Evolutionary conservation across 2,113 vertebrate species (phyloP).

Genomic region (Pontoporia blainvillei): DNA sequence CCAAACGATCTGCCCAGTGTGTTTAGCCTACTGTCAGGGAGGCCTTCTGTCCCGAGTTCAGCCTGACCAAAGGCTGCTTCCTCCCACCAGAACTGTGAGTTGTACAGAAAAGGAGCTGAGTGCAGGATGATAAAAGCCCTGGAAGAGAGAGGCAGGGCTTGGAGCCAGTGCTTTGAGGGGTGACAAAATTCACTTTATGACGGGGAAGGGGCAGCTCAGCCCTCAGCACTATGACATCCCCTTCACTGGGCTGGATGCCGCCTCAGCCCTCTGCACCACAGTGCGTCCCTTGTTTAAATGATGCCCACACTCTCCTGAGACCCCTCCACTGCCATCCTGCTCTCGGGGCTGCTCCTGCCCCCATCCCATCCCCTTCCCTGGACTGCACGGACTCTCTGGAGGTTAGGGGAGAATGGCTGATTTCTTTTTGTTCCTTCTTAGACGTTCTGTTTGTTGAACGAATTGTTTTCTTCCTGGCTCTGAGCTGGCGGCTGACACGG

Average conservation of each 20-base stretch:
- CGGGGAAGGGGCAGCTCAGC: neutral
- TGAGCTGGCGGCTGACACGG: slow-evolving; percentile 36
- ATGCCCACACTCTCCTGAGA: neutral
- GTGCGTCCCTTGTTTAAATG: neutral
- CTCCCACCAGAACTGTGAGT: neutral
- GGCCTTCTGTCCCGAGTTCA: neutral
- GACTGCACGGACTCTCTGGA: neutral
- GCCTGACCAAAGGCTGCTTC: neutral
- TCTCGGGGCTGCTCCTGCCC: neutral
- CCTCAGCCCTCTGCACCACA: neutral
- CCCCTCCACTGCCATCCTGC: neutral
- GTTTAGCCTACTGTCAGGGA: neutral
- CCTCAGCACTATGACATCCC: neutral
- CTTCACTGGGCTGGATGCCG: rapidly evolving
- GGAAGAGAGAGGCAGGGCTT: neutral
- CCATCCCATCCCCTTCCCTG: too few species aligned
- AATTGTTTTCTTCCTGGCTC: slow-evolving; percentile 58
- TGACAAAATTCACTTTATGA: rapidly evolving
- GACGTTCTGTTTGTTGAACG: slow-evolving; percentile 72
- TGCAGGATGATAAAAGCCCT: rapidly evolving
- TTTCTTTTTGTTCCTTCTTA: slow-evolving; percentile 59
- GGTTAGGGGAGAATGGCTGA: slow-evolving; percentile 40
- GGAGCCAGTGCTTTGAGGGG: neutral
- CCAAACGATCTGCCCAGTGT: rapidly evolving
- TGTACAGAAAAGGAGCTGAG: neutral